Evolutionary conservation across 2,888 invertebrate species (phyloP).

Genomic region (Thereva unica): DNA sequence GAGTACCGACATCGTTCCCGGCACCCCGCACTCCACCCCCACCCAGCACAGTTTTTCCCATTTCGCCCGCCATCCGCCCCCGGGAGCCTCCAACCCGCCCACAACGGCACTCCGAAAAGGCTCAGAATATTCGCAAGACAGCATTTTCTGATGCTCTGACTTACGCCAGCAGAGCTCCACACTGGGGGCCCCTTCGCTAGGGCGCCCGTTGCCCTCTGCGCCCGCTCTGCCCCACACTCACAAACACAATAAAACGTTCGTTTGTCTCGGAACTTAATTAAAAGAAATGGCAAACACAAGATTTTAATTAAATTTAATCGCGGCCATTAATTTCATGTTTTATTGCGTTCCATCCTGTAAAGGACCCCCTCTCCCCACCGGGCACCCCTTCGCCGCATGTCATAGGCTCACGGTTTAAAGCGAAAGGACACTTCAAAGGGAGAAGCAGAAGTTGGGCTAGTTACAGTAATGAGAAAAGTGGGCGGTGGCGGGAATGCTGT

Average conservation of each 20-base stretch:
- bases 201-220: not conserved
- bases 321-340: slow-evolving; percentile 44
- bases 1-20: slow-evolving; percentile 12
- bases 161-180: not conserved
- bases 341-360: slow-evolving; percentile 42
- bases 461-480: slow-evolving; percentile 18
- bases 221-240: not conserved
- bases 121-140: slow-evolving; percentile 20
- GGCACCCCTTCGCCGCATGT: slow-evolving; percentile 22
- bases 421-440: slow-evolving; percentile 10
- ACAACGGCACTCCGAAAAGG: not conserved
- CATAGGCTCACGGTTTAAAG: slow-evolving; percentile 22
- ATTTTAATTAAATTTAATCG: slow-evolving; percentile 44
- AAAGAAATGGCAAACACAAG: slow-evolving; percentile 44
- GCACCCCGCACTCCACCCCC: not conserved
- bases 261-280: slow-evolving; percentile 43
- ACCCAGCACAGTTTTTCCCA: not conserved
- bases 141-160: slow-evolving; percentile 6
- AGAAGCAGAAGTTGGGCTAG: slow-evolving; percentile 23
- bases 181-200: not conserved
- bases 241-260: slow-evolving; percentile 38
- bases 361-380: slow-evolving; percentile 2
- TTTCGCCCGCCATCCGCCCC: no score
- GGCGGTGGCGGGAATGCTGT: not conserved
- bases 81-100: no score